phyloP scores from a whole-genome alignment of 2,888 invertebrate species.

The Drosophila villosipedis region DNA sequence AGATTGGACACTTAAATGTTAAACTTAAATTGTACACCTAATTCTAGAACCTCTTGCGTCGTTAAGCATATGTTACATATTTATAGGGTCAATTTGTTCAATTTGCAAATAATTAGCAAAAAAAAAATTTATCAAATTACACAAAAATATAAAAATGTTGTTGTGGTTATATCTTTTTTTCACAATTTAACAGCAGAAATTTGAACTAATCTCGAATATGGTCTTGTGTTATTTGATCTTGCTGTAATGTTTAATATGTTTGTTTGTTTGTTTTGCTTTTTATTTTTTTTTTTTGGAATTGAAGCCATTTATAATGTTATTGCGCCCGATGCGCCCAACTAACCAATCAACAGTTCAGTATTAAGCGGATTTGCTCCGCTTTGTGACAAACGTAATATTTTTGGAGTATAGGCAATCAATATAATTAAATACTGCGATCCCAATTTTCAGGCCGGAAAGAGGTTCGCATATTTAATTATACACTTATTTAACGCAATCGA shows the following conservation, averaged over 20 bases:
- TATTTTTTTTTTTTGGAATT: slow-evolving; percentile 64
- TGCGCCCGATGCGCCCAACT: slow-evolving; percentile 41
- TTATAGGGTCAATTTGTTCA: slow-evolving; percentile 41
- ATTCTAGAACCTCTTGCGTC: slow-evolving; percentile 79
- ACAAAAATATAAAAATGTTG: slow-evolving; percentile 20
- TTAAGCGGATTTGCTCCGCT: slow-evolving; percentile 15
- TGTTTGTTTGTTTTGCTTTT: slow-evolving; percentile 14
- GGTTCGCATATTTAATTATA: slow-evolving; percentile 37
- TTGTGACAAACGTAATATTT: slow-evolving; percentile 68
- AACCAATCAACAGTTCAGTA: slow-evolving; percentile 21
- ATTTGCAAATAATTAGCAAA: slow-evolving; percentile 18
- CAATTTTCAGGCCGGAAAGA: slow-evolving; percentile 51
- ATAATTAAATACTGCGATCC: slow-evolving; percentile 74
- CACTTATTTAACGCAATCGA: slow-evolving; percentile 31
- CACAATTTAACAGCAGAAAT: slow-evolving; percentile 19
- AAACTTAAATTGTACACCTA: slow-evolving; percentile 68
- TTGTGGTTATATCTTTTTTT: slow-evolving; percentile 24
- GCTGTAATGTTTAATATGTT: not conserved
- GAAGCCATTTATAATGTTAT: slow-evolving; percentile 63
- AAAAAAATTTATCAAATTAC: slow-evolving; percentile 17
- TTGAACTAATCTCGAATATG: slow-evolving; percentile 66
- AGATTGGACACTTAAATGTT: slow-evolving; percentile 67
- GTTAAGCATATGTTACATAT: slow-evolving; percentile 48
- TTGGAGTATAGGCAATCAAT: slow-evolving; percentile 53
- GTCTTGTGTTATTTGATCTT: slow-evolving; percentile 28